Conservation (phyloP, 2,113 vertebrate species). For the Sterrhoptilus dennistouni region DNA sequence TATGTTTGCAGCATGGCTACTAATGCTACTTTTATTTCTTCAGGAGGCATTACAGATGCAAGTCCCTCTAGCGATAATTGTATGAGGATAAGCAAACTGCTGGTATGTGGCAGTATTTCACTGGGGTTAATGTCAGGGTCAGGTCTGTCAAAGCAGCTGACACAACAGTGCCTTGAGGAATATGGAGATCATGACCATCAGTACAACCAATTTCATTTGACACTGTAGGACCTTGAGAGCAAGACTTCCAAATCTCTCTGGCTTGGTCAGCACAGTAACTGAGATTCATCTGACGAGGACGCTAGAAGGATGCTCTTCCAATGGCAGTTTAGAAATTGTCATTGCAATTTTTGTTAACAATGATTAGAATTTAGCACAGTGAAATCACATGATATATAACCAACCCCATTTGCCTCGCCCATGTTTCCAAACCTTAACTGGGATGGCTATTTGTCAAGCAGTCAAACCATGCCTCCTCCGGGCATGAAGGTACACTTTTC, state of each 20-base stretch:
- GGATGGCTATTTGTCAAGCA: not conserved
- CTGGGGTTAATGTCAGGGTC: not conserved
- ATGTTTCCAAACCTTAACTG: not conserved
- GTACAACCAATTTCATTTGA: not conserved
- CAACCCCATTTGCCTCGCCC: rapidly evolving
- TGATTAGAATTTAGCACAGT: not conserved
- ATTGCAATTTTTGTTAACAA: not conserved
- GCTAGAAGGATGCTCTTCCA: not conserved
- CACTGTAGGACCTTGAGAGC: not conserved
- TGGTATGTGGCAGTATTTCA: not conserved
- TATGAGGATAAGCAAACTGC: not conserved
- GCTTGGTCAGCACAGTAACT: not conserved
- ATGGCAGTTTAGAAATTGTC: not conserved
- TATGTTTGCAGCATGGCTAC: slow-evolving; percentile 49
- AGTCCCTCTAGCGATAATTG: not conserved
- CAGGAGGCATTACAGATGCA: not conserved
- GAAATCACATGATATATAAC: not conserved
- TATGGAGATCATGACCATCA: not conserved
- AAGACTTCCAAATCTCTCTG: not conserved
- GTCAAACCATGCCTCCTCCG: not conserved
- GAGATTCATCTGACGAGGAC: not conserved
- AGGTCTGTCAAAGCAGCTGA: not conserved
- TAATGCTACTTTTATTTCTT: slow-evolving; percentile 49
- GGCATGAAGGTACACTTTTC: not conserved
- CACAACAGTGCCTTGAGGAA: not conserved